Percentiles rank a stretch among this genome's conserved stretches.
phyloP scores from a whole-genome alignment of 2,888 invertebrate species.

The Aphelenchoides bicaudatus region DNA sequence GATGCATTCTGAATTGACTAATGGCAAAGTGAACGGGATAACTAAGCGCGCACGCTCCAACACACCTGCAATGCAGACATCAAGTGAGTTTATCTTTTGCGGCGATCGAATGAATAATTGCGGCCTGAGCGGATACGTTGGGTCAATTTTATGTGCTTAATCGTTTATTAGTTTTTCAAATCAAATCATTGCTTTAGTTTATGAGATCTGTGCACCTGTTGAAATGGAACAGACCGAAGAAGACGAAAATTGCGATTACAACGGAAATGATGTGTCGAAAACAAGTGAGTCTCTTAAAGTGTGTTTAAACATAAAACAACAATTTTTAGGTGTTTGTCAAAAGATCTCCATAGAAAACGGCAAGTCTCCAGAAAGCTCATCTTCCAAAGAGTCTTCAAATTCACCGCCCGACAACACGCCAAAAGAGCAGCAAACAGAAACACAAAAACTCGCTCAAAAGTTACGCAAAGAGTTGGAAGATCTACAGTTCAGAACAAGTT shows the following conservation, averaged over 20 bases:
- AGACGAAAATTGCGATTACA: constrained; percentile 2
- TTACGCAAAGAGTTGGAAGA: constrained; percentile 45
- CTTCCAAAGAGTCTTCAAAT: no score
- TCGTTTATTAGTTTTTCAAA: neutral
- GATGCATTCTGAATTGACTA: no score
- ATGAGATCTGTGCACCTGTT: constrained; percentile 43
- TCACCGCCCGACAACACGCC: constrained; percentile 14
- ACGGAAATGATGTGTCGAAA: constrained; percentile 7
- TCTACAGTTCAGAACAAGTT: constrained; percentile 35
- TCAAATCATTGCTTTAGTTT: constrained; percentile 33
- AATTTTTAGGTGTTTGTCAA: constrained; percentile 15
- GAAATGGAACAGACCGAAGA: constrained; percentile 10
- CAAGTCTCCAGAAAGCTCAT: no score
- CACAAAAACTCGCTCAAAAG: constrained; percentile 27
- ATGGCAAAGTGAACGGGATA: no score
- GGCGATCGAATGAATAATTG: no score
- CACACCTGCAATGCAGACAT: constrained; percentile 18
- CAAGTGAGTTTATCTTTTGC: constrained; percentile 12
- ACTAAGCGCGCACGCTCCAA: neutral
- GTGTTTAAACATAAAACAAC: neutral
- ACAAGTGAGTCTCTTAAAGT: neutral
- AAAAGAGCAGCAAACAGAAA: neutral
- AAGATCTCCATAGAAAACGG: no score
- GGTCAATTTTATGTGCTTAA: neutral
- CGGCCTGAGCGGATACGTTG: neutral